These are phyloP conservation scores for Hassar affinis DNA, from an alignment of 2,113 vertebrate species.

Conservation along the genomic window DNA sequence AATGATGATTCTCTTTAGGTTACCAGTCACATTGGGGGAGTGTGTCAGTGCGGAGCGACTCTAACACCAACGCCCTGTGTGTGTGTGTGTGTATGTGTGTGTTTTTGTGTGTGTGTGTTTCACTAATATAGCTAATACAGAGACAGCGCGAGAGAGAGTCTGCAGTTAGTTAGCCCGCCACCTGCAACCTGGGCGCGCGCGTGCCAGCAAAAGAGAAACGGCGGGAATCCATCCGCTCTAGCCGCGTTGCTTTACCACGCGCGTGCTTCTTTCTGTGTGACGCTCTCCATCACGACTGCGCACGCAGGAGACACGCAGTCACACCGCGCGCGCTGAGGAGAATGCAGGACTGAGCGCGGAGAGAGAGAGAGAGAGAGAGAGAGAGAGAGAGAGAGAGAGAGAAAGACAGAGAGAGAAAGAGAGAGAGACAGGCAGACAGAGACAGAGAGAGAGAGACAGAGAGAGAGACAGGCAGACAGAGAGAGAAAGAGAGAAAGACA, in stretches of 20 bases:
- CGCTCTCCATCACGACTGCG: constrained; percentile 7
- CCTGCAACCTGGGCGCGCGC: constrained; percentile 1
- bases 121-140: neutral
- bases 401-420: no score
- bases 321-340: neutral
- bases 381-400: no score
- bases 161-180: neutral
- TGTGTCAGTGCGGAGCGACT: neutral
- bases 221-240: constrained; percentile 25
- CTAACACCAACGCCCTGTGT: neutral
- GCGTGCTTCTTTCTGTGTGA: neutral
- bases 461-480: no score
- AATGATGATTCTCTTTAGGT: neutral
- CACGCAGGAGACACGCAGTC: constrained; percentile 13
- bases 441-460: no score
- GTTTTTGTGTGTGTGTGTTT: neutral
- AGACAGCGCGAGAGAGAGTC: neutral
- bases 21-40: neutral
- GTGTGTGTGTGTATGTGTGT: constrained; percentile 10
- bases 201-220: neutral
- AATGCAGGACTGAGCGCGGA: constrained; percentile 20
- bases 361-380: neutral
- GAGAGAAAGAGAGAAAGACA: no score
- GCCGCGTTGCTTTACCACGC: constrained; percentile 8
- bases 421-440: no score